Base-by-base conservation (phyloP, 1,140 invertebrate species). In the Magallana ariakensis region DNA sequence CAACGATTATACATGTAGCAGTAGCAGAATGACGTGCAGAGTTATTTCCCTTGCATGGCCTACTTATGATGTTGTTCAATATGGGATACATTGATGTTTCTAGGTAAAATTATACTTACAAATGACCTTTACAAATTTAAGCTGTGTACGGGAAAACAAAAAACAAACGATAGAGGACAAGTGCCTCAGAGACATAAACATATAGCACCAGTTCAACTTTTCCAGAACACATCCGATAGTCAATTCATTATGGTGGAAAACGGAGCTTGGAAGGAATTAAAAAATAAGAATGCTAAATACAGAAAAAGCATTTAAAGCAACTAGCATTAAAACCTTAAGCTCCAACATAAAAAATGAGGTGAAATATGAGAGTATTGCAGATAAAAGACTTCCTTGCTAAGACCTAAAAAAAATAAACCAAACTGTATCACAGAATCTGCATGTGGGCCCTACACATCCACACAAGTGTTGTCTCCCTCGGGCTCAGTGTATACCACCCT, bases 391-490 rank as follows among this genome's bases (percentile, higher is more conserved):
- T 75, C 11, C 13, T 22, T 75, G 33, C 22, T 75, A 19, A 75
- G 66, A 75, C 66, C 22, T 9, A 10, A 75, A 75, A 46, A 46
- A 46, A 46, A 46, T 46, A 46, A 46, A 46, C 33, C 33, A 46
- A 46, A 11, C 33, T 75, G 19, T 75, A 75, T 75, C 66, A 75
- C 66, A 75, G 66, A 75, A 75, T 19, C 66, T 75, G 33, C 0
- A 13, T 13, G 66, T 19, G 22, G 66, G 22, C 7, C 11, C 22
- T 75, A 75, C 8, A 55, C 80, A 82, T 55, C 80, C 80, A 84
- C 89, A 90, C 91, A 92, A 70, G 91, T 91, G 26, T 88, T 92
- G 84, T 92, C 90, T 60, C 86, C 87, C 70, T 92, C 91, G n/a
- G 85, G 84, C 53, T 92, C 91, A 86, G 85, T 75, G 70, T 91